Evolutionary conservation across 2,113 vertebrate genomes (phyloP).

Genomic region (Chionomys nivalis): DNA sequence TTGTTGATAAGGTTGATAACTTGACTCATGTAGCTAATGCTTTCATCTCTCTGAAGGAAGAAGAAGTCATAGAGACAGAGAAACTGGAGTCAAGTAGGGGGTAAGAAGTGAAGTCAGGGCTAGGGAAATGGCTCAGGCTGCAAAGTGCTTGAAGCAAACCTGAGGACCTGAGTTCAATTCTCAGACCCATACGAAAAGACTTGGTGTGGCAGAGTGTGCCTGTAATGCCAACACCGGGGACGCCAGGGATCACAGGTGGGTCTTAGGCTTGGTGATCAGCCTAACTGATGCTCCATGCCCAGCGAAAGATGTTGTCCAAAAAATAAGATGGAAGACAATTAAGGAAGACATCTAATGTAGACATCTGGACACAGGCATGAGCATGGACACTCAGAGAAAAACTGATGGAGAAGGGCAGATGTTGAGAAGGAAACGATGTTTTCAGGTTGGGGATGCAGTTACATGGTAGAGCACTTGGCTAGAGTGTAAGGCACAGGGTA

Average conservation of each 20-base stretch:
- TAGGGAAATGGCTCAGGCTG: neutral
- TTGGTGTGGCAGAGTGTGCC: too few relatives aligned
- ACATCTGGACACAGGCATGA: neutral
- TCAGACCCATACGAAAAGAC: neutral
- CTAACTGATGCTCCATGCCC: too few relatives aligned
- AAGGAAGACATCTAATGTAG: too few relatives aligned
- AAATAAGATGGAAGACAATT: neutral
- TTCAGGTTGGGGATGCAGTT: neutral
- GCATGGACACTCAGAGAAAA: neutral
- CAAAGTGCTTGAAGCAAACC: neutral
- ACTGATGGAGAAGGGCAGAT: neutral
- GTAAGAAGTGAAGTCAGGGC: neutral
- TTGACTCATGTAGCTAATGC: neutral
- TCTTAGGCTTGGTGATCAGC: too few relatives aligned
- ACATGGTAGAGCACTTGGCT: neutral
- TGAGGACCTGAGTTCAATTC: neutral
- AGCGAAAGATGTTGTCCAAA: neutral
- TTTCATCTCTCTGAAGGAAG: neutral
- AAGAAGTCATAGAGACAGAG: neutral
- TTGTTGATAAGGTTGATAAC: neutral
- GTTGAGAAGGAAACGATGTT: neutral
- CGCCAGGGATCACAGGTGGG: neutral
- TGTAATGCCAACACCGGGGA: neutral
- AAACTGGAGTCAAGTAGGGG: neutral
- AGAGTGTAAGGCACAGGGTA: too few relatives aligned